Evolutionary conservation across 2,113 vertebrate genomes (phyloP).

Genomic region (Perca flavescens): DNA sequence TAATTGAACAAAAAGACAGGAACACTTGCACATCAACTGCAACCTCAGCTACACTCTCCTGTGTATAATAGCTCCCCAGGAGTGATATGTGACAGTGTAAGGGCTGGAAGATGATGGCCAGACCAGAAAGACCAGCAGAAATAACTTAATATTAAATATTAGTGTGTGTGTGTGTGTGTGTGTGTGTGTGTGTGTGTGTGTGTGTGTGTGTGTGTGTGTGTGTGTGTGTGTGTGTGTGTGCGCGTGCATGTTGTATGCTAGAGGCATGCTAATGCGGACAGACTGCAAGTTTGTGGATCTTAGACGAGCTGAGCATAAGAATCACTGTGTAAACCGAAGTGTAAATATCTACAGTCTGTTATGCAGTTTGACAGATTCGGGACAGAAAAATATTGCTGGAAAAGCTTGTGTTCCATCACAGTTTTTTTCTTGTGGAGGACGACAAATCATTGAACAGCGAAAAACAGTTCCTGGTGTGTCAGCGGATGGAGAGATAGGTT

Average conservation of each 20-base stretch:
- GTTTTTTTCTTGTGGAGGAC: constrained; percentile 47
- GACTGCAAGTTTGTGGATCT: constrained; percentile 21
- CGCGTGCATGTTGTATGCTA: constrained; percentile 3
- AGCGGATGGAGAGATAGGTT: constrained; percentile 41
- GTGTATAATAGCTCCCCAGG: not conserved
- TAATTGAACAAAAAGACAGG: not conserved
- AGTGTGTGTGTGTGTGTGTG: constrained; percentile 2
- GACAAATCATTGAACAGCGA: constrained; percentile 45
- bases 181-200: not conserved
- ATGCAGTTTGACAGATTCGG: constrained; percentile 53
- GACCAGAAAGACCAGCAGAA: constrained; percentile 7
- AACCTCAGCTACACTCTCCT: constrained; percentile 7
- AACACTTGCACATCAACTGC: constrained; percentile 13
- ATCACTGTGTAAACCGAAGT: constrained; percentile 22
- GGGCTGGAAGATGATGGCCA: not conserved
- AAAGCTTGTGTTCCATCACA: constrained; percentile 11
- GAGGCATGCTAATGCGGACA: constrained; percentile 36
- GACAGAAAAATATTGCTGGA: constrained; percentile 8
- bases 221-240: no score
- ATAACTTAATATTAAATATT: constrained; percentile 10
- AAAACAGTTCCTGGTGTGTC: constrained; percentile 38
- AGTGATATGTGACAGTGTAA: not conserved
- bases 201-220: constrained; percentile 9
- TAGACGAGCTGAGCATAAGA: constrained; percentile 16
- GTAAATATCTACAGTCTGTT: constrained; percentile 42